Evolutionary conservation across 1,140 invertebrate species (phyloP), one percentile per base, ranked within the genome.

Genomic region (Plutomurus gul): DNA sequence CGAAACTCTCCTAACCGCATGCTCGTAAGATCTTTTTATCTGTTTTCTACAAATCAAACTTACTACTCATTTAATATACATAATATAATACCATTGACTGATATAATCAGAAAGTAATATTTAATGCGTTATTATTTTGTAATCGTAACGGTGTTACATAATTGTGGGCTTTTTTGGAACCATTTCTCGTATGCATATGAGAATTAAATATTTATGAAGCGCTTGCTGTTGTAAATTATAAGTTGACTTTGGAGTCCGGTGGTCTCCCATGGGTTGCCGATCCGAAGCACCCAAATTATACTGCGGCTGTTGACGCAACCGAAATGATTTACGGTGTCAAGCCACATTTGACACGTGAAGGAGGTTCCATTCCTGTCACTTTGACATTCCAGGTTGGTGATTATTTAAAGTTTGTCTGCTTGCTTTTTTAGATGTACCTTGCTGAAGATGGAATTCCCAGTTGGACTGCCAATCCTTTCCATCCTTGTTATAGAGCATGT

Each of bases 321-420:
- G 92, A 95, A 85, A 90, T 91, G 87, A 96, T 99, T 13, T 98
- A 94, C 86, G 92, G 94, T 74, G 92, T 96, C 25, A 94, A 97
- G 39, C 97, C 97, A 10, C 96, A 99, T 88, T 89, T 97, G 86
- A 98, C 94, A 0, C 90, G 97, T 18, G 97, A 99, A 88, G 97
- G 97, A 47, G 96, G 97, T 5, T 96, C 95, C 11, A 99, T 98
- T 86, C 96, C 96, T 7, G 93, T 99, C 51, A 98, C 97, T 75
- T 88, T 99, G 74, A 97, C 95, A 20, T 88, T 93, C 70, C 88
- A 91, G 84, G 89, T 79, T 51, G 8, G 30, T 65, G 33, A 74
- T 22, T 6, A 0, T n/a, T n/a, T n/a, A n/a, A 13, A 49, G 6
- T 74, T 20, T 70, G 13, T 8, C 11, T 30, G 11, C 5, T 11